Percentiles rank a stretch among this genome's conserved stretches.
Evolutionary conservation across 2,113 vertebrate species (phyloP).

Genomic region (Edolisoma coerulescens): DNA sequence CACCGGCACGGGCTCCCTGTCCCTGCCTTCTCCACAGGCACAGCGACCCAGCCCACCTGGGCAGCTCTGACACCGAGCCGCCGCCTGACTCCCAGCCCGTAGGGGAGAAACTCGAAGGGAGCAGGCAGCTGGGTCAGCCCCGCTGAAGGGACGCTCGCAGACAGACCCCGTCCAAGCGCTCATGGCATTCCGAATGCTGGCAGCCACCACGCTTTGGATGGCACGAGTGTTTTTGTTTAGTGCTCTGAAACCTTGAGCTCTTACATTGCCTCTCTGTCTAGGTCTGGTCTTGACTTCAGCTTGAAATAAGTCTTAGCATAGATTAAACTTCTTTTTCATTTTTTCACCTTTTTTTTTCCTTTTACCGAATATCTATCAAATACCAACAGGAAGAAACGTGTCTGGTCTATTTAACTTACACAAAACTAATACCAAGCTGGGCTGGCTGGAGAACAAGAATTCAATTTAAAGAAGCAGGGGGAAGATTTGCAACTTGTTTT

Average conservation of each 20-base stretch:
- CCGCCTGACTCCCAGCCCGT: accelerated
- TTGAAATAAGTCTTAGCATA: neutral
- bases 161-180: accelerated
- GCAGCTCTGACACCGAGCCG: neutral
- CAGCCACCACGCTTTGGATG: accelerated
- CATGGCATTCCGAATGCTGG: accelerated
- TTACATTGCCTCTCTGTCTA: neutral
- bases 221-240: accelerated
- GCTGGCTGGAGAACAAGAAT: slow-evolving; percentile 42
- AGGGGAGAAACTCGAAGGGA: neutral
- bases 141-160: neutral
- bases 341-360: neutral
- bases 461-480: neutral
- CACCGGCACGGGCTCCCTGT: neutral
- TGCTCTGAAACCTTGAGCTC: neutral
- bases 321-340: neutral
- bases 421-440: neutral
- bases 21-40: neutral
- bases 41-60: no score
- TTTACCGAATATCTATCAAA: neutral
- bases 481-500: neutral
- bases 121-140: neutral
- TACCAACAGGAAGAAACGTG: neutral
- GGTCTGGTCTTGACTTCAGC: neutral
- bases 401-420: slow-evolving; percentile 32